Percentiles rank a stretch among this genome's conserved stretches.
phyloP scores from a whole-genome alignment of 1,140 invertebrate species.

The Muscidifurax raptorellus region DNA sequence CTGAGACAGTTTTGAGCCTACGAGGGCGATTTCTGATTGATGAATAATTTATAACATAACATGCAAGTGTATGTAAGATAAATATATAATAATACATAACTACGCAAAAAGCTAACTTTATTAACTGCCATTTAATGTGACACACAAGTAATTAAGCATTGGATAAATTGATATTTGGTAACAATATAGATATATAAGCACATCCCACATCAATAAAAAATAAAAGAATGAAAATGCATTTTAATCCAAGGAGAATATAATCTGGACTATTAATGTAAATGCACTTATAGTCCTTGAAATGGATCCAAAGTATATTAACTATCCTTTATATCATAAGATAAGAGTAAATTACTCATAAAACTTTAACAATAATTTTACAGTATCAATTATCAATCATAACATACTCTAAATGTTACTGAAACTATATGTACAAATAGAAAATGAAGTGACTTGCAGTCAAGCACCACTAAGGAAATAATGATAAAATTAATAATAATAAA shows the following conservation, averaged over 20 bases:
- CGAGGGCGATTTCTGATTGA: slow-evolving; percentile 24
- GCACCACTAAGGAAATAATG: too few relatives aligned
- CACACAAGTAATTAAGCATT: neutral
- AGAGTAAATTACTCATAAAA: neutral
- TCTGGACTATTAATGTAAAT: neutral
- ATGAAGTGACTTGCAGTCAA: neutral
- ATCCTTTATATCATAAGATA: too few relatives aligned
- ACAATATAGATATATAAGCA: neutral
- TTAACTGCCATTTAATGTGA: neutral
- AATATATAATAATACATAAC: too few relatives aligned
- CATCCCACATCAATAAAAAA: neutral
- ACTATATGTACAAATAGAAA: neutral
- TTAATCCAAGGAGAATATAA: neutral
- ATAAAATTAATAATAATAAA: neutral
- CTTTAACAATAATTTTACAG: neutral
- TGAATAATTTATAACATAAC: neutral
- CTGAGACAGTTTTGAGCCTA: neutral
- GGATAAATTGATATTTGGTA: neutral
- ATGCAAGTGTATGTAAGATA: neutral
- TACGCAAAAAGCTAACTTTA: neutral
- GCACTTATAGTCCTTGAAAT: neutral
- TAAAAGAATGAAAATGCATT: neutral
- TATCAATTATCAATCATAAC: neutral
- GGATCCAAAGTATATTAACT: too few relatives aligned
- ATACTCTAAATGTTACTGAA: neutral